Base-by-base conservation (phyloP, 2,888 invertebrate genomes). In the Lasioglossum lativentre region DNA sequence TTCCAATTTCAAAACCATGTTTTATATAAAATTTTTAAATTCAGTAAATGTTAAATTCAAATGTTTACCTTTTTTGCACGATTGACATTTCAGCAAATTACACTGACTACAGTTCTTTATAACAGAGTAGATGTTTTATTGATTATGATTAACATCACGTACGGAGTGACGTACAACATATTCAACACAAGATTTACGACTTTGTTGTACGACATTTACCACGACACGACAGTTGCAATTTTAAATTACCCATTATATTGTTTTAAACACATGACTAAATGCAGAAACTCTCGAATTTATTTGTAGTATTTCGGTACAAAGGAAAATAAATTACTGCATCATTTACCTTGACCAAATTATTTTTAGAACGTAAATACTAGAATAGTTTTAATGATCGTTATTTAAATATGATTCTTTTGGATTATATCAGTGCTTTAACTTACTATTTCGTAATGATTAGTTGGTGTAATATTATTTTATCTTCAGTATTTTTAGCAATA, bases 401-500 rank as follows among this genome's bases (percentile, higher is more conserved):
- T 30, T 30, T 63, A 2, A 30, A 30, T 63, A 30, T 30, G 5
- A 63, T 63, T 63, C 6, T 16, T 68, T 23, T 2, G 23, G 30
- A 38, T 23, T 23, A 34, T 38, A 38, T 34, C 19, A 23, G 1
- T 38, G 30, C 6, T 16, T 5, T 30, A 16, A 6, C 16, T 16
- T 63, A 30, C 1, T 63, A 16, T 63, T 2, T 63, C 30, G 16
- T 23, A 63, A 16, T 5, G 3, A 34, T 19, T 19, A 66, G 19
- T 66, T 66, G 19, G 10, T 4, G 2, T 8, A 34, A 19, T 23
- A 68, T 38, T 34, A 23, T 68, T 38, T 68, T 34, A 38, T 19
- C 23, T 23, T 23, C 30, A 38, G 66, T 68, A 68, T 68, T 68
- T 68, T 34, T 68, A 66, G 66, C 66, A 66, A 66, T 23, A 34